A percentile compares a stretch with the other conserved stretches of the same genome.
These are phyloP conservation scores for Caerostris darwini DNA, from an alignment of 1,140 invertebrate genomes.

Conservation along the genomic window DNA sequence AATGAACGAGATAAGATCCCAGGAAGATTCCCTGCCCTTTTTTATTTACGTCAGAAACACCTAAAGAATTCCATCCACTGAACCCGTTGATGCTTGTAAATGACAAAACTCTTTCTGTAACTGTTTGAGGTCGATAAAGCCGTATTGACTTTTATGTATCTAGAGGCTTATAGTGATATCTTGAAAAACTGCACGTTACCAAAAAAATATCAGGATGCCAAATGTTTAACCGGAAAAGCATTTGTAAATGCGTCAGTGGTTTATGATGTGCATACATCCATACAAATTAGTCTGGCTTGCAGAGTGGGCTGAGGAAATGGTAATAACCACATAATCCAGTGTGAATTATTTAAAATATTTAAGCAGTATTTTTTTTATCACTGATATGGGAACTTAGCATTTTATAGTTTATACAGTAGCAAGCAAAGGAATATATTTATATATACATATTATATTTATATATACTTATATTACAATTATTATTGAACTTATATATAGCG, in stretches of 20 bases:
- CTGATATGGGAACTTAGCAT: no score
- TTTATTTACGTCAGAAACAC: neutral
- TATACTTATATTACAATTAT: no score
- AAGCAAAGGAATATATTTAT: no score
- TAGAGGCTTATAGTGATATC: neutral
- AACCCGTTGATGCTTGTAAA: neutral
- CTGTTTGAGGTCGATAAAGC: neutral
- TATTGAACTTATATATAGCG: no score
- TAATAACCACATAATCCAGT: no score
- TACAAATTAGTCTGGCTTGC: neutral
- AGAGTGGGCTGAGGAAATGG: no score
- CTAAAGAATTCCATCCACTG: neutral
- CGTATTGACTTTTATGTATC: neutral
- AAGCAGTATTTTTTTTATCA: no score
- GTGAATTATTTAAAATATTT: no score
- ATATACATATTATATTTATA: no score
- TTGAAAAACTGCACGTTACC: neutral
- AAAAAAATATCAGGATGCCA: neutral
- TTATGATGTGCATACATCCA: neutral
- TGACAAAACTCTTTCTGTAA: neutral
- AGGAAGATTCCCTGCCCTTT: neutral
- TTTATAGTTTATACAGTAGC: no score
- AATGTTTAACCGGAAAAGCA: neutral
- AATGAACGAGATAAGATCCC: neutral
- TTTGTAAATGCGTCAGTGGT: neutral